Evolutionary conservation across 2,113 vertebrate species (phyloP), one percentile per base, ranked within the genome.

Genomic region (Seriola dumerili): DNA sequence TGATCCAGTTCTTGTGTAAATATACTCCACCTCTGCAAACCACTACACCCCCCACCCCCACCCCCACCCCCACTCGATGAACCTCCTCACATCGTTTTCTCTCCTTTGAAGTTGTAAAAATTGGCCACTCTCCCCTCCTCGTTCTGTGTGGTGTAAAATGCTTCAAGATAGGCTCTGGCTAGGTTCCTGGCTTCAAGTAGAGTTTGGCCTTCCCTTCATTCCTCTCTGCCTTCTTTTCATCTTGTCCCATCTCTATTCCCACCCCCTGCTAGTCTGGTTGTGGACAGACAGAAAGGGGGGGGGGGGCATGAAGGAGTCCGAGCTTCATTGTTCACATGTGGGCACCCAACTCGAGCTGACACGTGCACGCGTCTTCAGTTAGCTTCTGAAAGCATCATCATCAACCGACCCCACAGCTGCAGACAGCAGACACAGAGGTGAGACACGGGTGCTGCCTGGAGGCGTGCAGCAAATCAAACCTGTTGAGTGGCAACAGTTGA

Each of bases 301-400:
- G 40, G 17, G 34, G 57, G 36, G 40, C 65, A 88, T 88, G 78
- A 81, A 81, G 87, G 40, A 70, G 61, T 8, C 34, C 34, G 21
- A 21, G 44, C 19, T 46, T 74, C 44, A 69, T 81, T 86, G 81
- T 83, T 76, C 81, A 59, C 81, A 81, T 40, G 21, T 68, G 72
- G 73, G 40, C 76, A 29, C 19, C 13, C 62, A 67, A 81, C 79
- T 70, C 8, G 0, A 34, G 76, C 61, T 78, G 78, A 86, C 19
- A 9, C 25, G 61, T 46, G 68, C 69, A 48, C 78, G 83, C 83
- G 54, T 84, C 69, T 89, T 66, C 11, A 12, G 52, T 61, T 25
- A n/a, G 57, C 52, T 21, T 23, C 25, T 42, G 13, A 66, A 66
- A 8, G 80, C 55, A 21, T 79, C 76, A 85, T 61, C 32, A 5